These are phyloP conservation scores for Porphyrio hochstetteri DNA, from an alignment of 2,113 vertebrate species.

Conservation along the genomic window DNA sequence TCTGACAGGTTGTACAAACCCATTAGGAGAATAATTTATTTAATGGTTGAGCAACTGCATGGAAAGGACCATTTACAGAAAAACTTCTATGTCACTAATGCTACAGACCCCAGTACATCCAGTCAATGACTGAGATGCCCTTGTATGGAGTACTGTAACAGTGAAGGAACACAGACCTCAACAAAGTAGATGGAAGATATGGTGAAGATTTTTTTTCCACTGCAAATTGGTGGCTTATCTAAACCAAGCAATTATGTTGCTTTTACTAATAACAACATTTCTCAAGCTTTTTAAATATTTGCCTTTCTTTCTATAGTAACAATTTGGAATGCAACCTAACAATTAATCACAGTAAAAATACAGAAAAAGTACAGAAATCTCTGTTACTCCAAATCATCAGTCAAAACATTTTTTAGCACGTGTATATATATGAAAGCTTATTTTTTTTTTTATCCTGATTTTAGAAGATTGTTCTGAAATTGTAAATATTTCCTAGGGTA, in stretches of 20 bases:
- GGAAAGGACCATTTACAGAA: neutral
- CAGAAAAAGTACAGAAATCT: neutral
- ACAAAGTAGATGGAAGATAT: neutral
- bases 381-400: neutral
- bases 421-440: neutral
- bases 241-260: neutral
- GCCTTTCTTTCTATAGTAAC: neutral
- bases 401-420: neutral
- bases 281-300: neutral
- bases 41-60: neutral
- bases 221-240: neutral
- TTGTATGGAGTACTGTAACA: fast-evolving
- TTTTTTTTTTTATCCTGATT: neutral
- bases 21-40: neutral
- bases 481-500: neutral
- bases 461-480: neutral
- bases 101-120: neutral
- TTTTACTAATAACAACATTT: neutral
- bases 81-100: neutral
- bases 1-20: neutral
- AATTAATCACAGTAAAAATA: neutral
- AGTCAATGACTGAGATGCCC: neutral
- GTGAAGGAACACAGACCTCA: neutral
- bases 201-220: neutral
- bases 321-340: neutral